Percentiles rank a stretch among this genome's conserved stretches.
phyloP scores from a whole-genome alignment of 2,113 vertebrate genomes.

The Petaurus breviceps region DNA sequence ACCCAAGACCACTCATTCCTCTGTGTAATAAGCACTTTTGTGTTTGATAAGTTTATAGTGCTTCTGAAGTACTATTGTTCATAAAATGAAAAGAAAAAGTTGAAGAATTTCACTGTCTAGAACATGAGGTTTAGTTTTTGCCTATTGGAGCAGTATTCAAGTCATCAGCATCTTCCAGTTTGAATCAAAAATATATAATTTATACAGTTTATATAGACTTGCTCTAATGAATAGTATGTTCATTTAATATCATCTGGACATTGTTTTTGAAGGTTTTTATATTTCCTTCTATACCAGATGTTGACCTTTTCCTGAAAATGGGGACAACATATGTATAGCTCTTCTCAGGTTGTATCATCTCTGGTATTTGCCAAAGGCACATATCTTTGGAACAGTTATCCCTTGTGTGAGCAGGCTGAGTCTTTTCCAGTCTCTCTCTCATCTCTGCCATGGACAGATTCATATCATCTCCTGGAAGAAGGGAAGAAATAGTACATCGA shows the following conservation, averaged over 20 bases:
- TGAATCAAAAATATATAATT: neutral
- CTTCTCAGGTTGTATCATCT: neutral
- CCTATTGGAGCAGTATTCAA: neutral
- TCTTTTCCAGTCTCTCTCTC: neutral
- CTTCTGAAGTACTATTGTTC: neutral
- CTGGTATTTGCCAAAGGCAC: neutral
- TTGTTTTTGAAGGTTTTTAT: neutral
- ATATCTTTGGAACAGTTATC: neutral
- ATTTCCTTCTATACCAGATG: neutral
- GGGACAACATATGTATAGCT: neutral
- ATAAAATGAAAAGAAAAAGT: neutral
- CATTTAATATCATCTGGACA: neutral
- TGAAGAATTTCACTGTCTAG: neutral
- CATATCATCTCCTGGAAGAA: neutral
- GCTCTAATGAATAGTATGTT: neutral
- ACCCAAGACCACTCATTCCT: neutral
- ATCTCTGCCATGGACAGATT: neutral
- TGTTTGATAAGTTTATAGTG: neutral
- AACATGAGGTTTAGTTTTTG: neutral
- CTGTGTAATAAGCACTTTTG: neutral
- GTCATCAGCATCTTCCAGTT: neutral
- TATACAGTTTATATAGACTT: neutral
- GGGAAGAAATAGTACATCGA: neutral
- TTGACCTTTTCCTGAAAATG: neutral
- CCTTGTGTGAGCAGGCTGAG: neutral